These are phyloP conservation scores for Formicarius rufipectus DNA, from an alignment of 2,113 vertebrate genomes.

Conservation along the genomic window DNA sequence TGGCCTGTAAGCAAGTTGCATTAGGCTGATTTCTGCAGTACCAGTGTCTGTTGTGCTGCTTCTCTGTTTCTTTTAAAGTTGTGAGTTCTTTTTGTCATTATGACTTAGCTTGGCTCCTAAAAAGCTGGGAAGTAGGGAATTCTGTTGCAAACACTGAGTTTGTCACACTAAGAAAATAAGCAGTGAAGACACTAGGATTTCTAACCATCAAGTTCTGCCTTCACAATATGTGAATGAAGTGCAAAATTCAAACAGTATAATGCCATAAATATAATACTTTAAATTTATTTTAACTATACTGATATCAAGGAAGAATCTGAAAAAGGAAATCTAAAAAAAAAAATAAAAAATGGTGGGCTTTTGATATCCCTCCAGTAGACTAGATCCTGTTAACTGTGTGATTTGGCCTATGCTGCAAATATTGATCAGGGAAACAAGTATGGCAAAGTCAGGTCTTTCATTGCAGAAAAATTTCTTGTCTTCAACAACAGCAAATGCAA, in stretches of 20 bases:
- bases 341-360: neutral
- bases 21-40: neutral
- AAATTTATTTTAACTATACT: neutral
- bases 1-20: neutral
- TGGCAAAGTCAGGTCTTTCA: neutral
- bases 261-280: neutral
- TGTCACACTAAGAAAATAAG: neutral
- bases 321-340: neutral
- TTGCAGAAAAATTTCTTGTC: neutral
- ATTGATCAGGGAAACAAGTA: neutral
- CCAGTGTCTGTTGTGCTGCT: neutral
- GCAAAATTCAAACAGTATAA: neutral
- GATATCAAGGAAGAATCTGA: neutral
- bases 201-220: neutral
- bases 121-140: neutral
- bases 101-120: neutral
- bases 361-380: neutral
- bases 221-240: neutral
- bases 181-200: neutral
- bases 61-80: neutral
- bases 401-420: neutral
- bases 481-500: neutral
- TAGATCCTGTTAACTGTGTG: neutral
- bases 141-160: neutral
- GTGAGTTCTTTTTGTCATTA: neutral